Conservation (phyloP, 2,113 vertebrate genomes). For the Triplophysa rosa region DNA sequence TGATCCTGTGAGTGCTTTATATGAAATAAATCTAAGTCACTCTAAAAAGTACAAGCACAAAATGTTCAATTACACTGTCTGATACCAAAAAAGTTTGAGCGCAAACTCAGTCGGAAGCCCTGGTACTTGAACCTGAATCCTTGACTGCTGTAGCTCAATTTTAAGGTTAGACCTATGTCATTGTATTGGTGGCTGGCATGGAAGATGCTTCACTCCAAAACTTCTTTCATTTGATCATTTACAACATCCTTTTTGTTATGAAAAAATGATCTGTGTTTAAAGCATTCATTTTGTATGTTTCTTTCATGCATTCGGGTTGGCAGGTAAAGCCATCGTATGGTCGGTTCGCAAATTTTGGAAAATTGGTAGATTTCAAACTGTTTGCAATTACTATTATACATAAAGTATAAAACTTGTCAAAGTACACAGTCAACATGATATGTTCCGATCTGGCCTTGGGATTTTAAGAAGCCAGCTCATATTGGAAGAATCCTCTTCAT, state of each 20-base stretch:
- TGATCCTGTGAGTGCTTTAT: neutral
- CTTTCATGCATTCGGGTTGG: neutral
- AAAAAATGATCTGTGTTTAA: neutral
- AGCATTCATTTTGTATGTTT: neutral
- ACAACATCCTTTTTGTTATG: conserved; percentile 19
- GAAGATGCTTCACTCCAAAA: conserved; percentile 36
- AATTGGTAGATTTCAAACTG: conserved; percentile 35
- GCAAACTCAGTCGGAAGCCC: conserved; percentile 19
- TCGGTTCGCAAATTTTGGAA: neutral
- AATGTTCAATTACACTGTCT: neutral
- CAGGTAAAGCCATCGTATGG: conserved; percentile 15
- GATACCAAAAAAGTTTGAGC: conserved; percentile 17
- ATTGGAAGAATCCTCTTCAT: conserved; percentile 49
- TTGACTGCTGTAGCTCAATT: conserved; percentile 35
- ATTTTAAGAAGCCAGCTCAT: conserved; percentile 38
- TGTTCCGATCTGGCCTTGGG: conserved; percentile 43
- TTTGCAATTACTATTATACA: conserved; percentile 44
- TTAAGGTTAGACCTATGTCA: conserved; percentile 55
- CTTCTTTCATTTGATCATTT: conserved; percentile 22
- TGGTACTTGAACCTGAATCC: conserved; percentile 22
- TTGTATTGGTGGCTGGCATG: conserved; percentile 48
- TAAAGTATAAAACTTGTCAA: conserved; percentile 23
- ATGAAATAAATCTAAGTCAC: too few species aligned
- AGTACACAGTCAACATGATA: conserved; percentile 40
- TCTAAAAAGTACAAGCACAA: neutral